Conservation (phyloP, 2,888 invertebrate genomes). For the Theodoxus fluviatilis region DNA sequence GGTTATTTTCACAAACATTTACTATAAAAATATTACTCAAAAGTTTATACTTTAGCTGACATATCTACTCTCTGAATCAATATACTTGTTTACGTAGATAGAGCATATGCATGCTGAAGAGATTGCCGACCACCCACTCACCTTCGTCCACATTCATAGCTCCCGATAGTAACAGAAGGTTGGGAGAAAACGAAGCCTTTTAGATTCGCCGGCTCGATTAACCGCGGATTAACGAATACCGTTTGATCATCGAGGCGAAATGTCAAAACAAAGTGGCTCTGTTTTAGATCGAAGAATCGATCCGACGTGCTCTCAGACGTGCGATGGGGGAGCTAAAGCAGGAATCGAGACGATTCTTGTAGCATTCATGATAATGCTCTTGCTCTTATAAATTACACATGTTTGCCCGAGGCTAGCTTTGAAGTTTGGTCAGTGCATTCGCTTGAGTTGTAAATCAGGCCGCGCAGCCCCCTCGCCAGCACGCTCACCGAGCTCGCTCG, state of each 20-base stretch:
- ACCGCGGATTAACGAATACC: conserved; percentile 21
- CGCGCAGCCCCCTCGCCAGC: too few species aligned
- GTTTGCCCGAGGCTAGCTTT: conserved; percentile 47
- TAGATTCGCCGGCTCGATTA: conserved; percentile 38
- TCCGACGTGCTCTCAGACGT: too few species aligned
- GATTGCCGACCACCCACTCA: conserved; percentile 2
- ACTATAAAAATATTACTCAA: not conserved
- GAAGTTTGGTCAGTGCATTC: conserved; percentile 43
- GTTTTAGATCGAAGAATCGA: too few species aligned
- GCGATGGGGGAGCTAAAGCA: too few species aligned
- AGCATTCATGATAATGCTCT: conserved; percentile 40
- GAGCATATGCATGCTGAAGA: not conserved
- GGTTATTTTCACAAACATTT: not conserved
- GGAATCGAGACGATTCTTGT: too few species aligned
- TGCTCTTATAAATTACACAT: conserved; percentile 51
- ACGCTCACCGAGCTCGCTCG: too few species aligned
- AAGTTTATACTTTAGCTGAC: not conserved
- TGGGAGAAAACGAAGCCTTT: conserved; percentile 48
- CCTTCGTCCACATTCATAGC: conserved; percentile 22
- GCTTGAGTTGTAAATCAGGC: conserved; percentile 40
- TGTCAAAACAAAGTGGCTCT: too few species aligned
- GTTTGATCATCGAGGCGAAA: too few species aligned
- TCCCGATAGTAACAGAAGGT: conserved; percentile 49
- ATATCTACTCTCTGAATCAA: not conserved
- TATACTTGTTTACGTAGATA: not conserved